A percentile compares a stretch with the other conserved stretches of the same genome.
These are phyloP conservation scores for Ephydatia muelleri DNA, from an alignment of 37 sponge, comb jelly and placozoan species.

Conservation along the genomic window DNA sequence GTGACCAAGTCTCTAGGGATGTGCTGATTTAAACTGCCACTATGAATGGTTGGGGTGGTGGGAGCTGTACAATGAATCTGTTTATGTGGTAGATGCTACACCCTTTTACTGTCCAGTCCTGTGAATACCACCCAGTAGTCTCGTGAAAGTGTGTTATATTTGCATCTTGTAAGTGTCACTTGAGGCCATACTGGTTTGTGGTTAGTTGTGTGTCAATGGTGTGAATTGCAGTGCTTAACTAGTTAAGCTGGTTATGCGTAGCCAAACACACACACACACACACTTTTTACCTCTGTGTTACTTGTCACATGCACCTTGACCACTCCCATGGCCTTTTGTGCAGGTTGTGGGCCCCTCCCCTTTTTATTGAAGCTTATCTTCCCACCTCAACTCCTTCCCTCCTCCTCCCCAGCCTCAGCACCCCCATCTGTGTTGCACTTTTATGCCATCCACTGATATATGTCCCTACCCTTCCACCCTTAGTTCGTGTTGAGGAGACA, in stretches of 20 bases:
- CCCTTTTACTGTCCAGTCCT: neutral
- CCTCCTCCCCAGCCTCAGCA: neutral
- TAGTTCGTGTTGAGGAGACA: conserved; percentile 84
- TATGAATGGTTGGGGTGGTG: neutral
- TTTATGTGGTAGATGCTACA: neutral
- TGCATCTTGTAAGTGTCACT: neutral
- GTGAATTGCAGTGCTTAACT: neutral
- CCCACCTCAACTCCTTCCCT: neutral
- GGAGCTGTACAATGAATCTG: neutral
- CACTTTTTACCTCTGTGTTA: neutral
- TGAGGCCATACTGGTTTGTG: neutral
- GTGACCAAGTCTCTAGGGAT: neutral
- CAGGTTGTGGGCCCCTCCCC: too few relatives aligned
- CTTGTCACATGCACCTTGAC: too few relatives aligned
- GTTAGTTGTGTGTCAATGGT: neutral
- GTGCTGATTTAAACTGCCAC: neutral
- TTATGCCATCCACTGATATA: neutral
- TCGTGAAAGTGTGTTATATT: neutral
- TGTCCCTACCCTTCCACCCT: neutral
- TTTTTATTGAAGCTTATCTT: neutral
- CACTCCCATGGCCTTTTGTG: too few relatives aligned
- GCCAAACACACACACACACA: neutral
- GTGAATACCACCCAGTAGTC: neutral
- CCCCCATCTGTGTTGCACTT: neutral
- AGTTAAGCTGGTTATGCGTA: neutral